Base-by-base conservation (phyloP, 92 coral and sea anemone species). In the Meandrina meandrites region DNA sequence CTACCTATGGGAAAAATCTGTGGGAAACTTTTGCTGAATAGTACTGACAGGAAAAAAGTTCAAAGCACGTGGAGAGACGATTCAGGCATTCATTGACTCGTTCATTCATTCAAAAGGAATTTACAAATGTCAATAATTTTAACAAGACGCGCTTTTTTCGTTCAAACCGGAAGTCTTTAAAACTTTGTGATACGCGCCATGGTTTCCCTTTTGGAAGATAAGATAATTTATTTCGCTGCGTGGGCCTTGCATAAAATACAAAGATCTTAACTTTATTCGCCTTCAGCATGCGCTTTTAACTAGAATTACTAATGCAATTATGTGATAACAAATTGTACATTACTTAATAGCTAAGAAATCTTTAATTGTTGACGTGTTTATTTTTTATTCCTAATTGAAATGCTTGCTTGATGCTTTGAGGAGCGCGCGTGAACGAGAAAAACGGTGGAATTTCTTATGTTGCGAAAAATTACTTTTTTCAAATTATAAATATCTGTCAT, bases 161-260 rank as follows among this genome's bases (percentile, higher is more conserved):
- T 15, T 31, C n/a, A 50, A 54, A 35, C 79, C 87, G 87, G 87
- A 83, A 83, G 58, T 83, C 47, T 73, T 73, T 31, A 8, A 79
- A 34, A 18, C 48, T 50, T 10, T 19, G 70, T 17, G 13, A 2
- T 64, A 35, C 56, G 31, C 45, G 45, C 68, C 62, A 67, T 47
- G 66, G 31, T 51, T 1, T 51, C 24, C 66, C 37, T 79, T 50
- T n/a, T 10, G 54, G 17, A 32, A 32, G 68, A 17, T 21, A 80
- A 80, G 40, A 36, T 54, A 34, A 72, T 72, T 72, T 35, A 32
- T 37, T 37, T 8, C 19, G 78, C 27, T 73, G 15, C 48, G 35
- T 34, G 14, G 48, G 50, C 27, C 70, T n/a, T n/a, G 70, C 70
- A 64, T 10, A 64, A n/a, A 64, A 66, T 30, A 27, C 22, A 66